Conservation (phyloP, 1,140 invertebrate genomes). For the Stenopsyche tienmushanensis region DNA sequence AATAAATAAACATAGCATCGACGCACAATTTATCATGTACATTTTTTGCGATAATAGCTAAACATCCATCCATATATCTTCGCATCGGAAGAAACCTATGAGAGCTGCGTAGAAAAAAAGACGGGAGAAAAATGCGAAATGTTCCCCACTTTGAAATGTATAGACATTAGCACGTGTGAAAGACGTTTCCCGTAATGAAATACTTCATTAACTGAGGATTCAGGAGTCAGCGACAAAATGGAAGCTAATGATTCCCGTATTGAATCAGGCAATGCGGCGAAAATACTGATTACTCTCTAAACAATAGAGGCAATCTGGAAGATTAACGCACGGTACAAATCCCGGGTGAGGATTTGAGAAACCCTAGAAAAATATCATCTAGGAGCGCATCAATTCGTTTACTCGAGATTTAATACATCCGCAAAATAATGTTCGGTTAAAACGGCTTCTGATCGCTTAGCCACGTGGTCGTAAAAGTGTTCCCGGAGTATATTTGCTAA, state of each 20-base stretch:
- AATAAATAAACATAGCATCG: conserved; percentile 12
- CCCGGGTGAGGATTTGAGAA: no score
- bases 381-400: no score
- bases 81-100: background rate
- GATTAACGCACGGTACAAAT: no score
- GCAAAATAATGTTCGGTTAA: no score
- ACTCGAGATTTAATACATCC: no score
- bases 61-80: conserved; percentile 7
- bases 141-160: background rate
- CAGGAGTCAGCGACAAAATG: background rate
- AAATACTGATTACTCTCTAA: background rate
- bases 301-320: background rate
- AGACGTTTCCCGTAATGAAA: conserved; percentile 21
- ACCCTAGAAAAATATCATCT: no score
- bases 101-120: background rate
- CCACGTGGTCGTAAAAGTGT: no score
- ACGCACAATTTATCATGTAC: conserved; percentile 16
- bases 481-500: no score
- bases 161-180: no score
- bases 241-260: background rate
- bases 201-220: conserved; percentile 5
- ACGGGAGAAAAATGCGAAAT: conserved; percentile 1
- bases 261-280: background rate
- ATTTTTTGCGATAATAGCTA: conserved; percentile 14
- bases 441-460: no score